Percentiles rank a stretch among this genome's conserved stretches.
Conservation (phyloP, 2,888 invertebrate genomes). For the Pseudeuparius sepicola region DNA sequence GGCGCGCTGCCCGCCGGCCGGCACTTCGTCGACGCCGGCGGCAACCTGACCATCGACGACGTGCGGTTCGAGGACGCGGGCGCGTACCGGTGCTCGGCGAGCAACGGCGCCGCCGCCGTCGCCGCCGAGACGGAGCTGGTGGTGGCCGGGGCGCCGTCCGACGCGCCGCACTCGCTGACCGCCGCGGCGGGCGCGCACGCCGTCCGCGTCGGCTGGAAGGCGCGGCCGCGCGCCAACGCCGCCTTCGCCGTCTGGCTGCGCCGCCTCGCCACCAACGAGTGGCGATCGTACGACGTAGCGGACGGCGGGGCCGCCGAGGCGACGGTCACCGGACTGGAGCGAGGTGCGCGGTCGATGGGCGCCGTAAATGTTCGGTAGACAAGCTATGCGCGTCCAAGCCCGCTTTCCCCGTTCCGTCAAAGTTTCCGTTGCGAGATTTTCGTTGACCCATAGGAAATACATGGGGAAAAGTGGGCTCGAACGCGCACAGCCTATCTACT, state of each 20-base stretch:
- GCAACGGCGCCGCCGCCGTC: constrained; percentile 82
- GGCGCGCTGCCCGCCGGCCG: constrained; percentile 57
- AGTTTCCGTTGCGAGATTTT: too few relatives aligned
- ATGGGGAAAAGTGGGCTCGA: background rate
- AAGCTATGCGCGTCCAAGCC: too few relatives aligned
- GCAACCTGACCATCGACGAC: constrained; percentile 73
- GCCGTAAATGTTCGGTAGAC: too few relatives aligned
- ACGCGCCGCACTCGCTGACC: constrained; percentile 79
- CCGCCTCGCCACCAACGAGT: constrained; percentile 62
- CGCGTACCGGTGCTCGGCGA: constrained; percentile 70
- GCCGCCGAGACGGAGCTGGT: constrained; percentile 69
- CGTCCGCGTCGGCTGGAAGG: constrained; percentile 78
- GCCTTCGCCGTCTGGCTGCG: constrained; percentile 85
- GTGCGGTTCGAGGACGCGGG: constrained; percentile 83
- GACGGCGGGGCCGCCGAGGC: constrained; percentile 65
- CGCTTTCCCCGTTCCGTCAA: too few relatives aligned
- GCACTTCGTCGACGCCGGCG: constrained; percentile 54
- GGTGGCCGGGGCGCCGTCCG: constrained; percentile 79
- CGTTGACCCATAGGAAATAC: too few relatives aligned
- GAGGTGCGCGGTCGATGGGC: constrained; percentile 49
- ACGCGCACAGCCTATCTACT: background rate
- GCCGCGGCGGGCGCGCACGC: constrained; percentile 62
- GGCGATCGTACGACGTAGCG: constrained; percentile 72
- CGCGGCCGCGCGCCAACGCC: constrained; percentile 64
- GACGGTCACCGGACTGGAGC: constrained; percentile 64